Evolutionary conservation across 1,140 invertebrate genomes (phyloP).

Genomic region (Stenopsyche tienmushanensis): DNA sequence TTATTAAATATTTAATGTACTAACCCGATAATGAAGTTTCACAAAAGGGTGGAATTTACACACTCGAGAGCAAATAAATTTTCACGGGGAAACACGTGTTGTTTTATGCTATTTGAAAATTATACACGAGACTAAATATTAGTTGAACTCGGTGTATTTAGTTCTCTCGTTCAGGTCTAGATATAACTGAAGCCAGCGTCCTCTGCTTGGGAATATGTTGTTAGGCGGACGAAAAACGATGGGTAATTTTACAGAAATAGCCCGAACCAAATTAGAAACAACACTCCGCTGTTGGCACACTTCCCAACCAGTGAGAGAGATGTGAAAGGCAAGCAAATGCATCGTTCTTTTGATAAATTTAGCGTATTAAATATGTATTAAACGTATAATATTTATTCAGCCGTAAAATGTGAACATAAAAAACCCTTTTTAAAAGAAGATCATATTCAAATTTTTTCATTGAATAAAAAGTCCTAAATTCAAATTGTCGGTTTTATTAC

Average conservation of each 20-base stretch:
- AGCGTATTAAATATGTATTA: too few species aligned
- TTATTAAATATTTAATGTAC: slow-evolving; percentile 1
- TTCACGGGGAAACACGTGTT: neutral
- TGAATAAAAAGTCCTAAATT: too few species aligned
- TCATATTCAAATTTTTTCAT: too few species aligned
- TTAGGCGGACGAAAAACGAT: slow-evolving; percentile 21
- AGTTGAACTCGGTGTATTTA: slow-evolving; percentile 8
- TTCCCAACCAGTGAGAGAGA: slow-evolving; percentile 15
- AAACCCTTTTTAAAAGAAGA: too few species aligned
- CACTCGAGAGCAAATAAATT: neutral
- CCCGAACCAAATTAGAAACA: slow-evolving; percentile 17
- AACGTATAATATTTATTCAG: too few species aligned
- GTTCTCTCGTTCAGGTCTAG: slow-evolving; percentile 13
- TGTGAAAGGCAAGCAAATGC: slow-evolving; percentile 23
- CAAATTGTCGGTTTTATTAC: too few species aligned
- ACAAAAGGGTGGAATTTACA: neutral
- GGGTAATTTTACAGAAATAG: slow-evolving; percentile 26
- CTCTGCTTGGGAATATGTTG: slow-evolving; percentile 9
- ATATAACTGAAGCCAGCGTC: slow-evolving; percentile 26
- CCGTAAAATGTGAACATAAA: too few species aligned
- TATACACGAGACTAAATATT: slow-evolving; percentile 1
- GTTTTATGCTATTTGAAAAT: too few species aligned
- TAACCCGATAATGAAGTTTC: neutral
- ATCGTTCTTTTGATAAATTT: too few species aligned
- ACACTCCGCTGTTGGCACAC: slow-evolving; percentile 16